Evolutionary conservation across 1,140 invertebrate species (phyloP), one percentile per base, ranked within the genome.

Genomic region (Archegozetes longisetosus): DNA sequence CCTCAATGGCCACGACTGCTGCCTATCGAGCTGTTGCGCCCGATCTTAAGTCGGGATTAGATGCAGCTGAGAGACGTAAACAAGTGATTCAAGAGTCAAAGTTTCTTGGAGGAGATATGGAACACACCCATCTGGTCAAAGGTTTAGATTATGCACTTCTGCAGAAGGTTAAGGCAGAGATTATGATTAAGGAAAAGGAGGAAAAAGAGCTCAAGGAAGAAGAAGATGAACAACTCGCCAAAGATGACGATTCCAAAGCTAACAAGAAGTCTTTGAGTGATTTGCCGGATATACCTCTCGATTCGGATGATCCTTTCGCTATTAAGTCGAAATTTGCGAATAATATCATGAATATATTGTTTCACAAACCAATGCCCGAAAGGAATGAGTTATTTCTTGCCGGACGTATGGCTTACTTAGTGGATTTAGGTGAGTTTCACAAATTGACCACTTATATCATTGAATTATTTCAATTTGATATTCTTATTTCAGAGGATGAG

Each of bases 61-160:
- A 96, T 77, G 90, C 90, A 28, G 93, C 93, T n/a, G 92, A 97
- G 74, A 78, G 91, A 50, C 77, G 94, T 47, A 80, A 90, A 32
- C 88, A 96, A 70, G 83, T 95, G 76, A 98, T 98, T 70, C 90
- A 98, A 73, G 93, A 98, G 73, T 98, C 95, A 0, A 99, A 99
- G 76, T 98, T 93, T 75, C 86, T 99, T 75, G 96, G 96, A 71
- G 96, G 96, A 82, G 96, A 99, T 73, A 97, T 99, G 86, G 93
- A 98, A 66, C 95, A 99, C 69, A 99, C 96, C 73, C 96, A 99
- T 76, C 94, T 99, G 77, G 95, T 99, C 55, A 98, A 98, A 77
- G 96, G 96, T 73, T 78, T 99, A 12, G 96, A 99, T 82, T 99
- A 96, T 76, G 95, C 95, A 6, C 74, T 99, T n/a, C 74, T 99